A percentile compares a stretch with the other conserved stretches of the same genome.
Conservation (phyloP, 2,888 invertebrate genomes). For the Epinotia demarniana region DNA sequence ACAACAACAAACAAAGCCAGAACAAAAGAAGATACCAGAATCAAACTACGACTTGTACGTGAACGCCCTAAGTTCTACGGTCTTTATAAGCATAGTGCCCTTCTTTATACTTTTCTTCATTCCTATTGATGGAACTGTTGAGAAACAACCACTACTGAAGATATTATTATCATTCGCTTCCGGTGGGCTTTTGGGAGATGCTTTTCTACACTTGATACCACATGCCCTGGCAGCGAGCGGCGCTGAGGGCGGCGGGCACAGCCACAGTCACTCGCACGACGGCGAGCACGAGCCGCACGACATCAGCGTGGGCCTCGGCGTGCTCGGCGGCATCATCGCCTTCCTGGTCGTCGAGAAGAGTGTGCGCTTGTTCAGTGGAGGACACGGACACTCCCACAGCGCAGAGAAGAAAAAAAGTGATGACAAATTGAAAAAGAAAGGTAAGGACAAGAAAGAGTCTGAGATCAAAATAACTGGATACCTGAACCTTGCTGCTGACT, state of each 20-base stretch:
- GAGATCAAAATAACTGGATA: constrained; percentile 89
- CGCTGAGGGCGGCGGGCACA: constrained; percentile 72
- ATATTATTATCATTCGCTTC: constrained; percentile 96
- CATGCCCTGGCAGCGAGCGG: constrained; percentile 88
- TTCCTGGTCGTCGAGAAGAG: constrained; percentile 97
- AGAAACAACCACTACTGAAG: constrained; percentile 94
- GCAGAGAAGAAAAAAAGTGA: constrained; percentile 74
- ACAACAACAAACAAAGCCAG: constrained; percentile 75
- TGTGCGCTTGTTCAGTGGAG: constrained; percentile 94
- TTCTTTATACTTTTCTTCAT: constrained; percentile 96
- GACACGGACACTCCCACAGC: constrained; percentile 90
- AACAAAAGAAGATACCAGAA: constrained; percentile 60
- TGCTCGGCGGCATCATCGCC: constrained; percentile 95
- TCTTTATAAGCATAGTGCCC: constrained; percentile 97
- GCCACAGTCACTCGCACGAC: constrained; percentile 83
- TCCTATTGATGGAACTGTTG: constrained; percentile 93
- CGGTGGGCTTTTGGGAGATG: constrained; percentile 98
- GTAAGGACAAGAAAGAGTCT: constrained; percentile 69
- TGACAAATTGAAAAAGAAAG: constrained; percentile 71
- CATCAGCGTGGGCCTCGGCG: constrained; percentile 97
- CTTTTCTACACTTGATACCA: constrained; percentile 99
- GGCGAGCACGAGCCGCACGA: constrained; percentile 87
- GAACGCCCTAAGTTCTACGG: constrained; percentile 94
- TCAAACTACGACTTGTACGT: constrained; percentile 86
- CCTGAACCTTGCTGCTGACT: constrained; percentile 98